phyloP scores from a whole-genome alignment of 2,797 vertebrate genomes.

The Falco naumanni region DNA sequence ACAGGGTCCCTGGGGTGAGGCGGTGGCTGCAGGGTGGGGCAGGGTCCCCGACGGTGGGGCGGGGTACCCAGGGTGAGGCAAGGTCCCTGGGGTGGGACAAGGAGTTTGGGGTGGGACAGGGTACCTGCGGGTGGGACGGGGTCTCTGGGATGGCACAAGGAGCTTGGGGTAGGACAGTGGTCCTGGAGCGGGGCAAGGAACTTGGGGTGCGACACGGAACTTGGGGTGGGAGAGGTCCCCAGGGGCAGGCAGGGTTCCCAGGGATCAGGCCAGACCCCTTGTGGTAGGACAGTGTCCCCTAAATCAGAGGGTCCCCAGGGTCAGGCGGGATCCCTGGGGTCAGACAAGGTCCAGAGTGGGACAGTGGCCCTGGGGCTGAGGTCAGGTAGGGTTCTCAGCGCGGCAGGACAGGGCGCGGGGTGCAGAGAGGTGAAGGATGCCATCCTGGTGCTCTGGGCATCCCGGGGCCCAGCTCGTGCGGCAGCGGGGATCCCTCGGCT shows the following conservation, averaged over 20 bases:
- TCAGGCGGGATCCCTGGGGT: accelerated
- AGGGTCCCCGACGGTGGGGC: too few species aligned
- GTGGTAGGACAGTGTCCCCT: neutral
- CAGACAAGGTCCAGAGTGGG: neutral
- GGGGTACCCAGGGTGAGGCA: too few species aligned
- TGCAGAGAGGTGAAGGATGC: neutral
- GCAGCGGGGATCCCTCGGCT: accelerated
- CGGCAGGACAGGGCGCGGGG: neutral
- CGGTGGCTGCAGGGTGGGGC: too few species aligned
- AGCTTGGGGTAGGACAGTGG: neutral
- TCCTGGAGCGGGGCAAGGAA: neutral
- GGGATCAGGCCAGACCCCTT: neutral
- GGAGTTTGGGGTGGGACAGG: neutral
- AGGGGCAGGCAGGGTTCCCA: neutral
- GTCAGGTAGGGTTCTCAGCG: neutral
- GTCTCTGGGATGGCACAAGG: neutral
- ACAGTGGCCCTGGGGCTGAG: neutral
- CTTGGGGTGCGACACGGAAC: neutral
- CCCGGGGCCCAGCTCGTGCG: accelerated
- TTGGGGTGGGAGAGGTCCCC: neutral
- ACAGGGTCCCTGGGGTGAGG: too few species aligned
- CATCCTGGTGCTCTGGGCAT: neutral
- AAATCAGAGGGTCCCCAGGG: neutral
- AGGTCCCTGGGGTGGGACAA: neutral
- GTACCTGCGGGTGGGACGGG: neutral